Percentiles rank a stretch among this genome's conserved stretches.
Conservation (phyloP, 2,888 invertebrate genomes). For the Pyralis farinalis region DNA sequence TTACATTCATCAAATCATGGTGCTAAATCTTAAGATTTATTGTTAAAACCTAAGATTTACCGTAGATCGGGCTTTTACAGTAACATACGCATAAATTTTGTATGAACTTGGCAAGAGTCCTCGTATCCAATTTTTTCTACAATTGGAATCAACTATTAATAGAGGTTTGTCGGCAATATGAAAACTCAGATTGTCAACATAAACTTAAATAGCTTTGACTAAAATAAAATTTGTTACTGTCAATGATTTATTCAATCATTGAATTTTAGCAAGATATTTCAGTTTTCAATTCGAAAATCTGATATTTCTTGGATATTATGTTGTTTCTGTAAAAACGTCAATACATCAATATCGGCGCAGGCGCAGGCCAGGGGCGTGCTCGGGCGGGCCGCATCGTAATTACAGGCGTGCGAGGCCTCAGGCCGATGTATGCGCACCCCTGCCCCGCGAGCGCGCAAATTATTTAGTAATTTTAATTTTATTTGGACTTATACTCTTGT, state of each 20-base stretch:
- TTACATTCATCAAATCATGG: no score
- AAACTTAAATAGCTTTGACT: no score
- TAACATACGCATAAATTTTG: no score
- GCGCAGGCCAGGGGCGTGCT: conserved; percentile 49
- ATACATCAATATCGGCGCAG: conserved; percentile 64
- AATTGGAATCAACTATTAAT: no score
- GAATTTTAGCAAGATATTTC: neutral
- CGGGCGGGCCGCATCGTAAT: conserved; percentile 60
- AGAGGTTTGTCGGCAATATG: no score
- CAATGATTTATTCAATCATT: neutral
- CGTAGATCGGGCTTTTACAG: no score
- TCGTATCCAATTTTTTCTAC: no score
- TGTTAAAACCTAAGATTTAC: no score
- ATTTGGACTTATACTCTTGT: conserved; percentile 62
- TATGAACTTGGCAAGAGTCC: no score
- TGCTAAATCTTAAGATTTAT: no score
- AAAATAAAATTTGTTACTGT: no score
- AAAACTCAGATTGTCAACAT: no score
- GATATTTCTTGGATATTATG: conserved; percentile 34
- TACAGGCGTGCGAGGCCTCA: conserved; percentile 61
- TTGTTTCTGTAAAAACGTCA: conserved; percentile 47
- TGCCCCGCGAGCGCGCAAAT: conserved; percentile 53
- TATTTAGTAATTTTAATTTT: conserved; percentile 76
- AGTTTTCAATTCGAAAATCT: conserved; percentile 24
- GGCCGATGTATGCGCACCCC: conserved; percentile 52